Evolutionary conservation across 2,113 vertebrate genomes (phyloP).

Genomic region (Tachysurus vachellii): DNA sequence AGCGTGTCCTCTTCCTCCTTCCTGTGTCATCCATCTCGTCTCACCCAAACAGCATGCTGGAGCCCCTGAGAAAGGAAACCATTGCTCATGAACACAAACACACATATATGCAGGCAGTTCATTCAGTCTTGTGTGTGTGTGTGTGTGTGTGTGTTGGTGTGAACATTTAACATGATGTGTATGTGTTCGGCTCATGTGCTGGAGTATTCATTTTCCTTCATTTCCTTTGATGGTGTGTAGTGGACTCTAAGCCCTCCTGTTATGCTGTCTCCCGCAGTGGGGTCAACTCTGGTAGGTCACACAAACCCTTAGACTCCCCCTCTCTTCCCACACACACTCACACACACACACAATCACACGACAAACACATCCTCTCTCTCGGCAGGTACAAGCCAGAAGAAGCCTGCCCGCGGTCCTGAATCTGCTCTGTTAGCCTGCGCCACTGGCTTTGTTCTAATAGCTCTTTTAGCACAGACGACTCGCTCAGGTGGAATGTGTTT

Average conservation of each 20-base stretch:
- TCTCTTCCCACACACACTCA: slow-evolving; percentile 54
- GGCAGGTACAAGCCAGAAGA: slow-evolving; percentile 37
- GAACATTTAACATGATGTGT: slow-evolving; percentile 37
- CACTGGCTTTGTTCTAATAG: slow-evolving; percentile 63
- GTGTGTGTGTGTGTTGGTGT: slow-evolving; percentile 36
- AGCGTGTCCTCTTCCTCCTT: slow-evolving; percentile 66
- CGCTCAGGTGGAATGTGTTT: slow-evolving; percentile 74
- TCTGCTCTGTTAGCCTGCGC: slow-evolving; percentile 37
- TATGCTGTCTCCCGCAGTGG: slow-evolving; percentile 58
- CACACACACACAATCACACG: slow-evolving; percentile 60
- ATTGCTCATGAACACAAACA: slow-evolving; percentile 76
- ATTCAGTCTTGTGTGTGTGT: background rate
- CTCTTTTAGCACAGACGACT: slow-evolving; percentile 66
- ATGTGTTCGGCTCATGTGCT: slow-evolving; percentile 35
- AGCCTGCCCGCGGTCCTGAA: slow-evolving; percentile 38
- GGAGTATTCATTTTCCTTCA: slow-evolving; percentile 44
- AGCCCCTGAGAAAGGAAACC: slow-evolving; percentile 74
- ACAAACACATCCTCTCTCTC: slow-evolving; percentile 23
- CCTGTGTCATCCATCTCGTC: slow-evolving; percentile 74
- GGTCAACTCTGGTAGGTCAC: slow-evolving; percentile 56
- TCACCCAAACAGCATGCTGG: slow-evolving; percentile 74
- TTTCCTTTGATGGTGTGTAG: slow-evolving; percentile 56
- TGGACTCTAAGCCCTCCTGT: slow-evolving; percentile 48
- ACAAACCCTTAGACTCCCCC: slow-evolving; percentile 41
- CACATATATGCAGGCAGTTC: slow-evolving; percentile 61